Evolutionary conservation across 2,888 invertebrate genomes (phyloP).

Genomic region (Caenorhabditis sp.): DNA sequence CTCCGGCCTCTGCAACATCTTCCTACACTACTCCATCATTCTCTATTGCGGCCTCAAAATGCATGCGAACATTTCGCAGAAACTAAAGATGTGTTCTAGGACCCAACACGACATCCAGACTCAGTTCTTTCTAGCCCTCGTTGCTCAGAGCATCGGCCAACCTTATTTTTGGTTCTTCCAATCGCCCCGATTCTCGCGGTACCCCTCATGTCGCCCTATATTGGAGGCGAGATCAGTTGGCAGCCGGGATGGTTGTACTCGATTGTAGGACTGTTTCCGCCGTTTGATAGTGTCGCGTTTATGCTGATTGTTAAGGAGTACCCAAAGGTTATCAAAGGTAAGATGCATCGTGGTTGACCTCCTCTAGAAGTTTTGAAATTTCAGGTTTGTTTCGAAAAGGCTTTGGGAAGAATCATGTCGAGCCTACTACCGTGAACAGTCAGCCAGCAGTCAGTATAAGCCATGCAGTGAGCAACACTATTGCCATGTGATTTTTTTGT

Average conservation of each 20-base stretch:
- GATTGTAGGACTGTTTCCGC: slow-evolving; percentile 2
- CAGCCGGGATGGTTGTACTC: slow-evolving; percentile 10
- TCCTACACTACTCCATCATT: slow-evolving; percentile 20
- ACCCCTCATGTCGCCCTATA: not conserved
- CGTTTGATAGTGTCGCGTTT: slow-evolving; percentile 13
- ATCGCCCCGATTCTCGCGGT: not conserved
- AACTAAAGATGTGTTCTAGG: not conserved
- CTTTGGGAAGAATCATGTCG: not conserved
- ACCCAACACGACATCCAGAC: not conserved
- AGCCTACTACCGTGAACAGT: not conserved
- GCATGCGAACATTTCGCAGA: not conserved
- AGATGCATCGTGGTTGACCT: not conserved
- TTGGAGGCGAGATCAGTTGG: not conserved
- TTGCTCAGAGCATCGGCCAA: slow-evolving; percentile 9
- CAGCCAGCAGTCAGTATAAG: not conserved
- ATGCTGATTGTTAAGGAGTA: slow-evolving; percentile 23
- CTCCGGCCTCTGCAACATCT: not conserved
- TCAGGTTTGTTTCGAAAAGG: not conserved
- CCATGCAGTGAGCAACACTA: too few relatives aligned
- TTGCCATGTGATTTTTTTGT: not conserved
- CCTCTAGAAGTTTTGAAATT: not conserved
- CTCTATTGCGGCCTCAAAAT: slow-evolving; percentile 4
- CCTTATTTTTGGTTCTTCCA: not conserved
- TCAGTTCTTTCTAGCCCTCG: slow-evolving; percentile 12
- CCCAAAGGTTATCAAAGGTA: slow-evolving; percentile 7